Evolutionary conservation across 2,797 vertebrate species (phyloP), one percentile per base, ranked within the genome.

Genomic region (Oryzias sinensis): DNA sequence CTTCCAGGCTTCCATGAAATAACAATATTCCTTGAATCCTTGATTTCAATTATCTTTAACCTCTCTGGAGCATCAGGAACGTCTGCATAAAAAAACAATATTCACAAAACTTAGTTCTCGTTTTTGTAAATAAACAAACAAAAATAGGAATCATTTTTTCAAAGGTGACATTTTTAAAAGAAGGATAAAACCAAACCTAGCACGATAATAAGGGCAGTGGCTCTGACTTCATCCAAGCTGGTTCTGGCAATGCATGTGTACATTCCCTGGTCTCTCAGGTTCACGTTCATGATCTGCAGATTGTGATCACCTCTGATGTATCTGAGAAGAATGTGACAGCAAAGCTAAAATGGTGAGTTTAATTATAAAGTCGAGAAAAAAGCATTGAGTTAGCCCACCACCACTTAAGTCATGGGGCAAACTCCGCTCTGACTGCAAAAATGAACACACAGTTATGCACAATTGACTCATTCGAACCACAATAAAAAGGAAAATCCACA

Each of bases 231-330:
- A 40, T 99, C 97, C 18, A 99, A 81, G 14, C 84, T 77, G 3
- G 96, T 98, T 59, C 68, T 91, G 1, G 89, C 95, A 17, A 85
- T 66, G 55, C 97, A 99, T 0, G 78, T 90, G 72, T 99, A 99
- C 0, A 63, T 5, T 0, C 96, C 97, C 67, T 93, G 72, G 65
- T 97, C 97, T 25, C 87, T 90, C 68, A 86, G 74, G 6, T 88
- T 93, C 33, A 96, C 92, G 0, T 93, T 94, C 79, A 89, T 69
- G 56, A 99, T 94, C 56, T 92, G 92, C 78, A 99, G 85, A 2
- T 74, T 90, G 14, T 89, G 87, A 6, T 82, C 82, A 2, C 90
- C 87, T 54, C 86, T 70, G 43, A 79, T 74, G 69, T 94, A 88
- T 81, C 96, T 98, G 62, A 65, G 75, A 24, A 67, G 22, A 41